phyloP scores from a whole-genome alignment of 2,113 vertebrate genomes.

The Zonotrichia leucophrys region DNA sequence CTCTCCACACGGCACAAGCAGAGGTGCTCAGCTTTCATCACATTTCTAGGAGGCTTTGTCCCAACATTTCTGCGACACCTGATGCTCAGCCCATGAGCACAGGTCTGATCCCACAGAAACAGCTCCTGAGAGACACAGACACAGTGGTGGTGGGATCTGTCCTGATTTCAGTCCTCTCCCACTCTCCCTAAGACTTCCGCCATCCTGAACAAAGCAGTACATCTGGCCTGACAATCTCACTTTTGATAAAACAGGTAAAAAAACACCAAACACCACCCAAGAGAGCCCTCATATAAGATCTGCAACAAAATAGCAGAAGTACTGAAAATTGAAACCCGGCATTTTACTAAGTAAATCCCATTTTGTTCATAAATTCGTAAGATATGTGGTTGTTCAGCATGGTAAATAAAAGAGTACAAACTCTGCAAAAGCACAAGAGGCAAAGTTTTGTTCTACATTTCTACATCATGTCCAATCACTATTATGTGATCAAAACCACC shows the following conservation, averaged over 20 bases:
- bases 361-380: neutral
- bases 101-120: neutral
- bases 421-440: neutral
- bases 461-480: neutral
- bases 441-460: neutral
- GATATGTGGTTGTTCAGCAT: neutral
- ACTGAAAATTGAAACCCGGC: neutral
- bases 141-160: accelerated
- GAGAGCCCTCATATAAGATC: neutral
- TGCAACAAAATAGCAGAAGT: neutral
- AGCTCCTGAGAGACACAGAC: neutral
- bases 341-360: neutral
- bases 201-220: neutral
- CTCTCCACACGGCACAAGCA: neutral
- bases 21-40: neutral
- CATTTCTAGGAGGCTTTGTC: neutral
- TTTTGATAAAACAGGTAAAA: neutral
- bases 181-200: neutral
- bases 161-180: neutral
- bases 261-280: accelerated
- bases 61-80: neutral
- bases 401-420: neutral
- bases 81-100: neutral
- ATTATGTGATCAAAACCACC: neutral
- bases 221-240: neutral